These are phyloP conservation scores for Agrochola lota DNA, from an alignment of 2,888 invertebrate species.

Conservation along the genomic window DNA sequence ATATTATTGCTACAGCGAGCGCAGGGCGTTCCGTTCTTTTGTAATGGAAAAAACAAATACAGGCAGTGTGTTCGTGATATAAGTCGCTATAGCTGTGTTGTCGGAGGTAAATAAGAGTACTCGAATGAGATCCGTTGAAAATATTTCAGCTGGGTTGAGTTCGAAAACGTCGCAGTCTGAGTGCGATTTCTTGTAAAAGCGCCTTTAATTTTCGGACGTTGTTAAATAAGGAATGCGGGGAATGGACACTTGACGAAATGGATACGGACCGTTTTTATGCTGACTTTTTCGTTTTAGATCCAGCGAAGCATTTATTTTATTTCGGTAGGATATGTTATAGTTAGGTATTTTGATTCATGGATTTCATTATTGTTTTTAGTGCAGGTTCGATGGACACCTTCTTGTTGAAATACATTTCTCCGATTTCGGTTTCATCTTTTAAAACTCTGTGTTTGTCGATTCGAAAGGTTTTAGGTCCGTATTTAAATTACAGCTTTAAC, in stretches of 20 bases:
- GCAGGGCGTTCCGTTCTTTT: constrained; percentile 86
- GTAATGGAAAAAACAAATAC: constrained; percentile 90
- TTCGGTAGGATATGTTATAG: constrained; percentile 12
- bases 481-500: not conserved
- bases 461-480: not conserved
- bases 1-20: constrained; percentile 85
- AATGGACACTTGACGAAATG: constrained; percentile 73
- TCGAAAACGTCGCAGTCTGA: constrained; percentile 78
- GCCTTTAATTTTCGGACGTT: constrained; percentile 86
- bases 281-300: constrained; percentile 66
- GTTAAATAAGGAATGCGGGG: constrained; percentile 88
- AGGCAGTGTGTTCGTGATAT: constrained; percentile 72
- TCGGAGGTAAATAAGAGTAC: constrained; percentile 84
- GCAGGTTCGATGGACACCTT: not conserved
- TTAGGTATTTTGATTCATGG: constrained; percentile 1
- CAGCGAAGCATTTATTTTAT: constrained; percentile 44
- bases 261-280: constrained; percentile 60
- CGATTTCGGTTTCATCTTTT: not conserved
- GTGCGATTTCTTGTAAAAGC: constrained; percentile 89
- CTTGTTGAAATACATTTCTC: not conserved
- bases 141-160: constrained; percentile 82
- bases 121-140: constrained; percentile 80
- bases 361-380: not conserved
- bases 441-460: not conserved
- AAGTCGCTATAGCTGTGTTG: constrained; percentile 69